phyloP scores from a whole-genome alignment of 2,113 vertebrate species.

The Aleadryas rufinucha region DNA sequence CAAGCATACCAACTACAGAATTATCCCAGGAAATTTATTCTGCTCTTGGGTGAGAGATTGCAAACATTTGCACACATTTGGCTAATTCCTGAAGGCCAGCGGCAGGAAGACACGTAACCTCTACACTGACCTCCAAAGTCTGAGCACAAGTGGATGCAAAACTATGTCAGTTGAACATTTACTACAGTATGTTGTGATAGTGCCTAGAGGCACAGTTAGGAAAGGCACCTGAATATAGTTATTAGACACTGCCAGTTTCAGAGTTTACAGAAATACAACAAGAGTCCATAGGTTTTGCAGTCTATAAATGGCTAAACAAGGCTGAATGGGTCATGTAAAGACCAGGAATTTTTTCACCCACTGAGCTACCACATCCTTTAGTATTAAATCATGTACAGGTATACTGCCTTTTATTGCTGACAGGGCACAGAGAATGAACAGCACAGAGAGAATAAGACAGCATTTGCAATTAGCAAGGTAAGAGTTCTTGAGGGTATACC shows the following conservation, averaged over 20 bases:
- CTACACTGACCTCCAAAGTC: neutral
- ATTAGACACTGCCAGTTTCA: neutral
- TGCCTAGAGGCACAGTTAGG: neutral
- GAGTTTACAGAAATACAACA: neutral
- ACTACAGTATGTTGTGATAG: neutral
- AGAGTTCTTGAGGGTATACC: neutral
- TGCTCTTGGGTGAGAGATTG: neutral
- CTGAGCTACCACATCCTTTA: neutral
- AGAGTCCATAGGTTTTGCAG: neutral
- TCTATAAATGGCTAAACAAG: neutral
- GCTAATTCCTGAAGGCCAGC: neutral
- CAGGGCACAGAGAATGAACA: neutral
- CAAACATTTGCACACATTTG: slow-evolving; percentile 25
- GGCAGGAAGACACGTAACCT: neutral
- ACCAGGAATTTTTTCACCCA: neutral
- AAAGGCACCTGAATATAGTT: neutral
- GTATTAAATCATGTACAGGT: neutral
- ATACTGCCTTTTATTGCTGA: neutral
- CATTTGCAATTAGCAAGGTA: neutral
- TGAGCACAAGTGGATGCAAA: neutral
- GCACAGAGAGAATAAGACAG: neutral
- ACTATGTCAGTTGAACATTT: neutral
- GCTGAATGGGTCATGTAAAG: neutral
- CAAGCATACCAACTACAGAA: neutral
- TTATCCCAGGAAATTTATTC: slow-evolving; percentile 24